Percentiles rank a stretch among this genome's conserved stretches.
Conservation (phyloP, 2,797 vertebrate species). For the Arnoldichthys spilopterus region DNA sequence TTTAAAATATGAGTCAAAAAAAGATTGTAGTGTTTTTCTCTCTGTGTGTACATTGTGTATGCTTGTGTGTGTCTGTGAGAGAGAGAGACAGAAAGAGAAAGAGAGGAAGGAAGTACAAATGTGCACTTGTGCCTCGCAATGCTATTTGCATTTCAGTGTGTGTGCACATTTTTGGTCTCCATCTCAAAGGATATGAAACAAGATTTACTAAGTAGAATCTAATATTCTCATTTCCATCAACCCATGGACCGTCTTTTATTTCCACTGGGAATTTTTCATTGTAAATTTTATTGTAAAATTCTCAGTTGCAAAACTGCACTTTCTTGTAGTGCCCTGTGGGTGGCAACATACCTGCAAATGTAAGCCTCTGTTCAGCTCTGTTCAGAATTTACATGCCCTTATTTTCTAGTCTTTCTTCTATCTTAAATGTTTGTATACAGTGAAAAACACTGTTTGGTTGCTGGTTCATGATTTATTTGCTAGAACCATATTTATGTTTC, state of each 20-base stretch:
- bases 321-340: constrained; percentile 40
- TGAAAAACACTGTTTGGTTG: neutral
- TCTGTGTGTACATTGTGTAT: neutral
- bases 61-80: constrained; percentile 5
- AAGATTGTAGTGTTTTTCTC: constrained; percentile 3
- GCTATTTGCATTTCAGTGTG: constrained; percentile 17
- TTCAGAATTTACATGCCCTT: neutral
- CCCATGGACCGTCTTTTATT: constrained; percentile 33
- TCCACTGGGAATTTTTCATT: constrained; percentile 30
- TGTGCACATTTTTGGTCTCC: constrained; percentile 23
- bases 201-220: constrained; percentile 27
- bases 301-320: constrained; percentile 25
- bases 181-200: constrained; percentile 10
- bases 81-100: neutral
- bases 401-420: neutral
- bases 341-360: constrained; percentile 46
- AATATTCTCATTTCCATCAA: constrained; percentile 35
- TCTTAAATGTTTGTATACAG: neutral
- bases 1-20: constrained; percentile 11
- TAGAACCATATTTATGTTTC: neutral
- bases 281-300: constrained; percentile 5
- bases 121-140: neutral
- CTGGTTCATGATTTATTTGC: neutral
- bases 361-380: neutral
- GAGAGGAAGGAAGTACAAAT: neutral